Evolutionary conservation across 1,140 invertebrate genomes (phyloP).

Genomic region (Tetraneura akinire): DNA sequence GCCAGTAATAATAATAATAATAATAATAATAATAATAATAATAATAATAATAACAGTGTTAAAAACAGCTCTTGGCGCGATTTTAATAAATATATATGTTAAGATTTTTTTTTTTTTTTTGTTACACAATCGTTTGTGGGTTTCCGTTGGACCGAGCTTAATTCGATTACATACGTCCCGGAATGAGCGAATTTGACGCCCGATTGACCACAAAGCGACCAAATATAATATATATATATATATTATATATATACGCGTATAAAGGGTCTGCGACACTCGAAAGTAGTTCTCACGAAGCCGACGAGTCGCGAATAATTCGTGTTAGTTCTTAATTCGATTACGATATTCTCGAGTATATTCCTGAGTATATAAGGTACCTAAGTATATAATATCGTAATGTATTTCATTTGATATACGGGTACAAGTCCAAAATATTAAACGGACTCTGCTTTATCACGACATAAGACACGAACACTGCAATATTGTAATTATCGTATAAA

Average conservation of each 20-base stretch:
- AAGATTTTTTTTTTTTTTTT: slow-evolving; percentile 8
- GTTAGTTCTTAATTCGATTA: slow-evolving; percentile 16
- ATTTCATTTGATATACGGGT: too few species aligned
- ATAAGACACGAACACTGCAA: too few species aligned
- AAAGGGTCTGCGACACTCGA: slow-evolving; percentile 22
- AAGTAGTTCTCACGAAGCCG: slow-evolving; percentile 23
- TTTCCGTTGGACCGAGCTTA: slow-evolving; percentile 42
- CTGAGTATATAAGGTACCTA: too few species aligned
- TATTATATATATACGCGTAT: too few species aligned
- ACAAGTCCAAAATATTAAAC: too few species aligned
- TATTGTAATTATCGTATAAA: too few species aligned
- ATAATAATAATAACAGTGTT: slow-evolving; percentile 29
- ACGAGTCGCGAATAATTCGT: slow-evolving; percentile 15
- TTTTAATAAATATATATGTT: slow-evolving; percentile 11
- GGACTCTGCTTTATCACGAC: too few species aligned
- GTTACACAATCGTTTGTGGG: slow-evolving; percentile 42
- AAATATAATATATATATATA: too few species aligned
- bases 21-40: too few species aligned
- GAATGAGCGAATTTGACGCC: slow-evolving; percentile 38
- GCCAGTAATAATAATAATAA: too few species aligned
- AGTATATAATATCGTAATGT: too few species aligned
- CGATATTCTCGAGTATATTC: neutral
- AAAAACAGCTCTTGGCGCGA: slow-evolving; percentile 17
- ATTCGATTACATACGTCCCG: slow-evolving; percentile 34
- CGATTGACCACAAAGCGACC: slow-evolving; percentile 34